Evolutionary conservation across 2,888 invertebrate genomes (phyloP).

Genomic region (Tetragnatha montana): DNA sequence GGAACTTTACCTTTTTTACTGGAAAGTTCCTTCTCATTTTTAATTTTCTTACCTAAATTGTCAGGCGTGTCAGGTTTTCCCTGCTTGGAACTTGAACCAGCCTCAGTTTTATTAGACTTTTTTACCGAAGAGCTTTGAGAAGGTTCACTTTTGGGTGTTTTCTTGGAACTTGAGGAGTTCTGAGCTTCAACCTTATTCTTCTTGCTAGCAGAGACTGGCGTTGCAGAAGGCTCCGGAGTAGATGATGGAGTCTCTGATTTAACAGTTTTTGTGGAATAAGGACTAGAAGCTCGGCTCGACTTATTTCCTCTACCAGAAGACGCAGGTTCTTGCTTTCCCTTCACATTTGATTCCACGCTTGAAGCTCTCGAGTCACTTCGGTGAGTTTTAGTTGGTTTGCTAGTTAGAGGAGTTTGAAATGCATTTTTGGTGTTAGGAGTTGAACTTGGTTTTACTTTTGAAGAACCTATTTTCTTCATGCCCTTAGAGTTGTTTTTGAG

Average conservation of each 20-base stretch:
- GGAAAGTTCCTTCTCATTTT: slow-evolving; percentile 47
- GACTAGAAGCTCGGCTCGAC: slow-evolving; percentile 52
- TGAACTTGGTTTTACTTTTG: slow-evolving; percentile 50
- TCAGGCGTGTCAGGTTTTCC: slow-evolving; percentile 37
- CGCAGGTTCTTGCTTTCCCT: slow-evolving; percentile 40
- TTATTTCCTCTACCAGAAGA: slow-evolving; percentile 34
- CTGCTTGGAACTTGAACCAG: slow-evolving; percentile 2
- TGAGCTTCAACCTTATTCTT: slow-evolving; percentile 34
- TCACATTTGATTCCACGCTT: slow-evolving; percentile 26
- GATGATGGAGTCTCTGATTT: slow-evolving; percentile 37
- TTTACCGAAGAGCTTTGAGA: slow-evolving; percentile 12
- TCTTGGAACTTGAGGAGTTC: slow-evolving; percentile 41
- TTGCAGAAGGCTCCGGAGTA: slow-evolving; percentile 24
- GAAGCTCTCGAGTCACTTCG: slow-evolving; percentile 45
- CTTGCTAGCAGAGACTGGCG: slow-evolving; percentile 5
- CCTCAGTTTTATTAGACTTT: slow-evolving; percentile 36
- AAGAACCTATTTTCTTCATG: slow-evolving; percentile 26
- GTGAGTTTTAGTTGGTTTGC: slow-evolving; percentile 40
- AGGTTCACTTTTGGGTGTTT: slow-evolving; percentile 40
- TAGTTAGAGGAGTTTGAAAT: slow-evolving; percentile 31
- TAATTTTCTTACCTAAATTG: slow-evolving; percentile 40
- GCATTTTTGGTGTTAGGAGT: slow-evolving; percentile 28
- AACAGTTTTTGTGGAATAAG: slow-evolving; percentile 33
- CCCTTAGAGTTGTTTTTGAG: slow-evolving; percentile 33
- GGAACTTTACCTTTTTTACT: slow-evolving; percentile 48